Evolutionary conservation across 1,140 invertebrate species (phyloP).

Genomic region (Dinothrombium tinctorium): DNA sequence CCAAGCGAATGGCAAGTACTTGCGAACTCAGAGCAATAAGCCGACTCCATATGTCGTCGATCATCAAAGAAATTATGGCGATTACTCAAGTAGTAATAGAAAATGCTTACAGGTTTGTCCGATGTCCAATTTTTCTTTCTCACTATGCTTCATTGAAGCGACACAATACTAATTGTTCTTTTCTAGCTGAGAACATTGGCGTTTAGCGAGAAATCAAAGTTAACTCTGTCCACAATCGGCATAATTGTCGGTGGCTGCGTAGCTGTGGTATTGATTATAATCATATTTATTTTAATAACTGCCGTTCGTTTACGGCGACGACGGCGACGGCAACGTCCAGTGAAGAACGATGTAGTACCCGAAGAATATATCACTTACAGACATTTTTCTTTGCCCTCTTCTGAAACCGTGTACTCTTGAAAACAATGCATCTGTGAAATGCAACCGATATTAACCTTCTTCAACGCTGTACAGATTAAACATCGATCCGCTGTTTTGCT

Average conservation of each 20-base stretch:
- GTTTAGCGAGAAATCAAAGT: conserved; percentile 13
- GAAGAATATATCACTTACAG: conserved; percentile 47
- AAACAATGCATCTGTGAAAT: too few species aligned
- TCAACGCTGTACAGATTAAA: too few species aligned
- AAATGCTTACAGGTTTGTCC: conserved; percentile 16
- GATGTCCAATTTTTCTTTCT: background rate
- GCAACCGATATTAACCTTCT: too few species aligned
- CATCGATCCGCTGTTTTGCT: too few species aligned
- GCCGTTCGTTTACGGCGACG: conserved; percentile 65
- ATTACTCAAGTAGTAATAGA: conserved; percentile 12
- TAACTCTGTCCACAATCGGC: conserved; percentile 28
- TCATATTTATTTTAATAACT: conserved; percentile 51
- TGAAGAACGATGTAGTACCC: conserved; percentile 23
- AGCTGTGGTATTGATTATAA: conserved; percentile 56
- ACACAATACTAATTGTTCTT: background rate
- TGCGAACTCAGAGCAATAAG: conserved; percentile 11
- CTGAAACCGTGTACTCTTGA: conserved; percentile 17
- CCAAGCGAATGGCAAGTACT: conserved; percentile 45
- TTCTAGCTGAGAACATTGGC: conserved; percentile 9
- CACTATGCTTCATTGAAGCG: background rate
- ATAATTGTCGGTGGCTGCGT: conserved; percentile 59
- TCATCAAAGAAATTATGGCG: conserved; percentile 8
- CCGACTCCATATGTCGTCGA: conserved; percentile 13
- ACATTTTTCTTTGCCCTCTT: conserved; percentile 22
- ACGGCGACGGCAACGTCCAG: conserved; percentile 34